Evolutionary conservation across 2,888 invertebrate genomes (phyloP), one percentile per base, ranked within the genome.

Genomic region (Taenaris catops): DNA sequence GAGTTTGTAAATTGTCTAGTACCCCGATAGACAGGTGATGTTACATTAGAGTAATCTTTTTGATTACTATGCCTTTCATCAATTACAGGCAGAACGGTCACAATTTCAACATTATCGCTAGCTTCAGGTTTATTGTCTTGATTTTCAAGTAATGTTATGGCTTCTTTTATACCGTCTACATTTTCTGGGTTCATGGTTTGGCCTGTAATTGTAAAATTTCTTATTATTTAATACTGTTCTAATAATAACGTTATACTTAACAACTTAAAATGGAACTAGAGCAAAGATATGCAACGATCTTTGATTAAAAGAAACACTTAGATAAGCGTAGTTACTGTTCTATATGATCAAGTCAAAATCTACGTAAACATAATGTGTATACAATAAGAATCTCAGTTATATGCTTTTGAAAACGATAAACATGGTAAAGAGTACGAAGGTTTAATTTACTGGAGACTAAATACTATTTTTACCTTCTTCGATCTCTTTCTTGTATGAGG

Each of bases 401-500:
- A n/a, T n/a, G n/a, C n/a, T n/a, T n/a, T n/a, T n/a, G n/a, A n/a
- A n/a, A n/a, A n/a, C n/a, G n/a, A n/a, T n/a, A n/a, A n/a, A n/a
- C n/a, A n/a, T n/a, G n/a, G n/a, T n/a, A n/a, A n/a, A n/a, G n/a
- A n/a, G n/a, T n/a, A n/a, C n/a, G n/a, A n/a, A n/a, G n/a, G n/a
- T n/a, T n/a, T n/a, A n/a, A n/a, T n/a, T n/a, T n/a, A n/a, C n/a
- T n/a, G n/a, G n/a, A n/a, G n/a, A n/a, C n/a, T n/a, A n/a, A n/a
- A n/a, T n/a, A n/a, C n/a, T n/a, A n/a, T n/a, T n/a, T 49, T 48
- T 48, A 65, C 72, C 65, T 33, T 76, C 73, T 47, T 76, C 73
- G 63, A 75, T 72, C 34, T 92, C 91, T 57, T 93, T 94, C 62
- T 93, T 94, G 61, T 94, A 95, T 14, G 93, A 91, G 0, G 95